These are phyloP conservation scores for Acleris laterana DNA, from an alignment of 2,888 invertebrate species.

Conservation along the genomic window DNA sequence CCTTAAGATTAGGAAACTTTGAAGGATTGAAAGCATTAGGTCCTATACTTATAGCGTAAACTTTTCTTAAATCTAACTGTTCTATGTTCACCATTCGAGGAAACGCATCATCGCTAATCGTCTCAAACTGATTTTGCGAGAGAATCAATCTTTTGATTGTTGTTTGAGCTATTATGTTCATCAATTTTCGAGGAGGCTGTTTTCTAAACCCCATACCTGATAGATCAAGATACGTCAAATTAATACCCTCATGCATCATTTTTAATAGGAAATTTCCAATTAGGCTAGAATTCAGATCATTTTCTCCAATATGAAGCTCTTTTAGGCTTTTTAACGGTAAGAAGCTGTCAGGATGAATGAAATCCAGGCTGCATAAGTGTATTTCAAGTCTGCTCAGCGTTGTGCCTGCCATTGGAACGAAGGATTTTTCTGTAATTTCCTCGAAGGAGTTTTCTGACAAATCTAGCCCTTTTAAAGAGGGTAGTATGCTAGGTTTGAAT, in stretches of 20 bases:
- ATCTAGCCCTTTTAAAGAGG: slow-evolving; percentile 72
- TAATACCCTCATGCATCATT: slow-evolving; percentile 63
- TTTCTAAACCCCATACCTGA: slow-evolving; percentile 82
- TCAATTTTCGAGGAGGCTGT: slow-evolving; percentile 70
- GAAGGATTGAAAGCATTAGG: slow-evolving; percentile 72
- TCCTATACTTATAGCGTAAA: slow-evolving; percentile 74
- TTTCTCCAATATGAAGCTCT: slow-evolving; percentile 79
- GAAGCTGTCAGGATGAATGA: slow-evolving; percentile 80
- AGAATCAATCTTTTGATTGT: slow-evolving; percentile 77
- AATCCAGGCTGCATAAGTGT: slow-evolving; percentile 80
- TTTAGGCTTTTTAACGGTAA: slow-evolving; percentile 70
- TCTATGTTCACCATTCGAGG: slow-evolving; percentile 82
- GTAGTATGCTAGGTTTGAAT: slow-evolving; percentile 69
- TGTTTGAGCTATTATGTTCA: slow-evolving; percentile 78
- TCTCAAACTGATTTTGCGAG: slow-evolving; percentile 83
- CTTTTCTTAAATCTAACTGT: slow-evolving; percentile 82
- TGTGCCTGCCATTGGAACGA: slow-evolving; percentile 73
- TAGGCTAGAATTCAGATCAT: slow-evolving; percentile 73
- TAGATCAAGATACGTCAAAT: slow-evolving; percentile 75
- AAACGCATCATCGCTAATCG: slow-evolving; percentile 76
- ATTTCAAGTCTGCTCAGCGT: slow-evolving; percentile 73
- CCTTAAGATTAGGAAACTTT: slow-evolving; percentile 79
- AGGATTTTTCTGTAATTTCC: slow-evolving; percentile 69
- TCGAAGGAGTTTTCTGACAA: slow-evolving; percentile 83
- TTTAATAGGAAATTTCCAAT: slow-evolving; percentile 70